Conservation (phyloP, 2,888 invertebrate genomes). For the Steinernema carpocapsae region DNA sequence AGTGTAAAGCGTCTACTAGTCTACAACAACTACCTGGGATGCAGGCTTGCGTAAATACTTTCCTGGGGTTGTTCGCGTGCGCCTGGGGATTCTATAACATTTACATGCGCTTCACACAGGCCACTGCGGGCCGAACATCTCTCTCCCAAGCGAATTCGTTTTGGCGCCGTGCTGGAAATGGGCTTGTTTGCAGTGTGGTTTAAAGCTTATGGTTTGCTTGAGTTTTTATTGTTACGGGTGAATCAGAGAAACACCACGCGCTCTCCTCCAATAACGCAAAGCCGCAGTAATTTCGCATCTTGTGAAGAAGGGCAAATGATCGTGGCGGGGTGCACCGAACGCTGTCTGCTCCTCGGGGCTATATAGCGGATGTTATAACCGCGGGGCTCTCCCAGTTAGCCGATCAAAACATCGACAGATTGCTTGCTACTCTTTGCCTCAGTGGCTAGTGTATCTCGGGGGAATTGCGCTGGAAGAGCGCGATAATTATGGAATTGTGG, state of each 20-base stretch:
- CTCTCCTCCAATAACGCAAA: not conserved
- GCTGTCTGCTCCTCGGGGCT: not conserved
- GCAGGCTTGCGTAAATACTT: no score
- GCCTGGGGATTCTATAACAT: no score
- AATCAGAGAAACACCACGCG: not conserved
- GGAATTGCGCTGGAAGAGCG: slow-evolving; percentile 27
- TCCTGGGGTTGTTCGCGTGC: no score
- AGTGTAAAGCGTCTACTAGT: no score
- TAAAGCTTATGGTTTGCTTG: slow-evolving; percentile 12
- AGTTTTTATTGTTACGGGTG: slow-evolving; percentile 12
- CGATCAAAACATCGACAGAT: slow-evolving; percentile 25
- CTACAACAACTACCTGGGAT: no score
- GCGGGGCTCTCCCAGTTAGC: not conserved
- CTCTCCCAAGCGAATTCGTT: no score
- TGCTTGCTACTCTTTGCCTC: slow-evolving; percentile 13
- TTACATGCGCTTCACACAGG: no score
- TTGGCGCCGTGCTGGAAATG: no score
- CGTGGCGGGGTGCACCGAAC: not conserved
- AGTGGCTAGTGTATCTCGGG: slow-evolving; percentile 1
- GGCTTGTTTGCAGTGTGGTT: no score
- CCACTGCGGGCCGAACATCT: no score
- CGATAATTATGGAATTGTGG: slow-evolving; percentile 11
- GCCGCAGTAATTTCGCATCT: not conserved
- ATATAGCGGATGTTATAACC: slow-evolving; percentile 15
- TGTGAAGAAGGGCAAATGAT: slow-evolving; percentile 2